Evolutionary conservation across 1,140 invertebrate species (phyloP).

Genomic region (Drosophila lacteicornis): DNA sequence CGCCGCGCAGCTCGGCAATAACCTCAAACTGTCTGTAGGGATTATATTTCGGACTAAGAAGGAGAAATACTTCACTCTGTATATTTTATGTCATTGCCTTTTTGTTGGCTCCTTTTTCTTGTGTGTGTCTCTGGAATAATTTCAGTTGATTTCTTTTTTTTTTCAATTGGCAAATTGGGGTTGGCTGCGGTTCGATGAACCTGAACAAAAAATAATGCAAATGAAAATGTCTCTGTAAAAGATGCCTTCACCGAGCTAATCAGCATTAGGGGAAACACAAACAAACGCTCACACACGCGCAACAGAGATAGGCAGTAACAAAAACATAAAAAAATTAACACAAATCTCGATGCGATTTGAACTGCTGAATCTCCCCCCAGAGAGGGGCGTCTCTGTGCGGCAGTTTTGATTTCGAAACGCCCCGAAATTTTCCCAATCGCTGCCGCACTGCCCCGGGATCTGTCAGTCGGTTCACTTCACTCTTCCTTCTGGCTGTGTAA

Average conservation of each 20-base stretch:
- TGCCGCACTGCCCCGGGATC: conserved; percentile 51
- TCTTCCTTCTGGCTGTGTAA: conserved; percentile 15
- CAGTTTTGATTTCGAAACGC: conserved; percentile 69
- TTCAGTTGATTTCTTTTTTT: conserved; percentile 23
- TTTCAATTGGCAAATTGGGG: conserved; percentile 66
- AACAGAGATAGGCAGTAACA: conserved; percentile 20
- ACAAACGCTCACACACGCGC: conserved; percentile 1
- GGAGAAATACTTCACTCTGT: background rate
- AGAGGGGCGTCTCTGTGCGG: conserved; percentile 62
- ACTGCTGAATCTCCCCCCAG: conserved; percentile 26
- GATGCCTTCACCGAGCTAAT: conserved; percentile 44
- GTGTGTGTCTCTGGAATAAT: conserved; percentile 17
- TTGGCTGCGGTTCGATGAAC: conserved; percentile 69
- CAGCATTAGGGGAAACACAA: conserved; percentile 38
- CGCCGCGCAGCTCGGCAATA: conserved; percentile 48
- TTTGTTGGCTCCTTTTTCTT: conserved; percentile 7
- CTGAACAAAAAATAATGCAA: conserved; percentile 63
- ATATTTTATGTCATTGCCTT: conserved; percentile 6
- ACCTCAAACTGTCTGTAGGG: conserved; percentile 68
- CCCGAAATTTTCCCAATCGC: conserved; percentile 60
- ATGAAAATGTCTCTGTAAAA: conserved; percentile 36
- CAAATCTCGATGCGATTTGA: conserved; percentile 11
- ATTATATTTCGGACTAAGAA: conserved; percentile 9
- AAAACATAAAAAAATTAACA: conserved; percentile 32
- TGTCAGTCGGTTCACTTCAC: conserved; percentile 38